Evolutionary conservation across 2,113 vertebrate genomes (phyloP), one percentile per base, ranked within the genome.

Genomic region (Vulpes vulpes): DNA sequence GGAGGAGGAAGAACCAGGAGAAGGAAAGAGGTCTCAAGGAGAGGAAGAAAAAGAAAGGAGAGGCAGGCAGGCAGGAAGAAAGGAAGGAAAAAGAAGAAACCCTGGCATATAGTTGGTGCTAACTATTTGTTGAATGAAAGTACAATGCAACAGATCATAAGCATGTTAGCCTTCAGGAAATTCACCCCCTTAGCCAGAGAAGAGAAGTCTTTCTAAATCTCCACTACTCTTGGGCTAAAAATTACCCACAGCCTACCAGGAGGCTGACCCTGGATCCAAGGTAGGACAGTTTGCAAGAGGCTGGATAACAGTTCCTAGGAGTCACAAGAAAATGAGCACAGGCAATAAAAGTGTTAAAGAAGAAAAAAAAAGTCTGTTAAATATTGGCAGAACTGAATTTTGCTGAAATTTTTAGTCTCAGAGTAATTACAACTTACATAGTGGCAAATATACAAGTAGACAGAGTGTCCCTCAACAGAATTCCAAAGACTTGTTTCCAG

Each of bases 121-220:
- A 86, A 81, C 35, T 79, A 94, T 16, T 5, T 95, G 73, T 32
- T 89, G 73, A 67, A 69, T 71, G 15, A 81, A 88, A 35, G 1
- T 53, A 32, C 14, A 79, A 51, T 20, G 57, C 14, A 79, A 94
- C 25, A 86, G 53, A 71, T 16, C 60, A 83, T 19, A 89, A 78
- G 87, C 15, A 91, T 8, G 23, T 71, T 53, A 90, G 62, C 25
- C 57, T 94, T 83, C 27, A 90, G 76, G 57, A 95, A 83, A 71
- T 53, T 80, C 12, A 59, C 11, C 35, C 15, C 20, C 22, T 67
- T 62, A 80, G 11, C 74, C 32, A 86, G 27, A 81, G 3, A 51
- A 76, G 8, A 74, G 8, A 90, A 84, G 17, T 53, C 94, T 85
- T 94, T 89, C 53, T 38, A 38, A 81, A 96, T 64, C 23, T 90